Percentiles rank a stretch among this genome's conserved stretches.
phyloP scores from a whole-genome alignment of 2,113 vertebrate genomes.

The Baryphthengus martii region DNA sequence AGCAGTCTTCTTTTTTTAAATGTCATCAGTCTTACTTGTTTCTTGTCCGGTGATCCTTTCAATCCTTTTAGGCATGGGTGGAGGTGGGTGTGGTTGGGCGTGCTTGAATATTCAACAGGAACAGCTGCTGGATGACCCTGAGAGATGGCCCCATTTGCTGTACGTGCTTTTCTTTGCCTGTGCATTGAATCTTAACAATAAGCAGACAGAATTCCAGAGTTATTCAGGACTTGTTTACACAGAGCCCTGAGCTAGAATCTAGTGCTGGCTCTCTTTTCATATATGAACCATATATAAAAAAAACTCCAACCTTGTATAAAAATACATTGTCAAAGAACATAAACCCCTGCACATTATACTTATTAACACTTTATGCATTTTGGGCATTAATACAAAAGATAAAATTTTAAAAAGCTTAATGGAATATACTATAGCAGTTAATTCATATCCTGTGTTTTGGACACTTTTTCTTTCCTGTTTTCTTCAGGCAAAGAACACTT shows the following conservation, averaged over 20 bases:
- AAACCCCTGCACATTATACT: background rate
- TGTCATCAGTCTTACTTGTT: constrained; percentile 44
- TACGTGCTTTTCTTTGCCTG: constrained; percentile 47
- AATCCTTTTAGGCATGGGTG: constrained; percentile 28
- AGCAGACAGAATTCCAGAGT: constrained; percentile 49
- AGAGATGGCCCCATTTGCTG: constrained; percentile 55
- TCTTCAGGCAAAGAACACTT: background rate
- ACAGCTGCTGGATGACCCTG: constrained; percentile 65
- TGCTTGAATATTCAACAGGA: constrained; percentile 62
- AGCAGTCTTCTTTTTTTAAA: background rate
- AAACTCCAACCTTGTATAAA: background rate
- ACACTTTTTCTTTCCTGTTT: background rate
- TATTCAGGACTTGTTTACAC: constrained; percentile 30
- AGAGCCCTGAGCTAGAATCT: background rate
- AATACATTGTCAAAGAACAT: background rate
- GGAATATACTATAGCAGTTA: background rate
- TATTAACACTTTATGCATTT: background rate
- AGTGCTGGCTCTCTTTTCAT: background rate
- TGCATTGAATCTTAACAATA: constrained; percentile 32
- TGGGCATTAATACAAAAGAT: background rate
- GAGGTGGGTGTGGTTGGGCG: constrained; percentile 53
- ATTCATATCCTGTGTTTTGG: background rate
- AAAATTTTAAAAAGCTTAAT: background rate
- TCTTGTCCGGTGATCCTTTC: constrained; percentile 23
- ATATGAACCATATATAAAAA: background rate